Conservation (phyloP, 2,797 vertebrate species). For the Xenentodon cancila region DNA sequence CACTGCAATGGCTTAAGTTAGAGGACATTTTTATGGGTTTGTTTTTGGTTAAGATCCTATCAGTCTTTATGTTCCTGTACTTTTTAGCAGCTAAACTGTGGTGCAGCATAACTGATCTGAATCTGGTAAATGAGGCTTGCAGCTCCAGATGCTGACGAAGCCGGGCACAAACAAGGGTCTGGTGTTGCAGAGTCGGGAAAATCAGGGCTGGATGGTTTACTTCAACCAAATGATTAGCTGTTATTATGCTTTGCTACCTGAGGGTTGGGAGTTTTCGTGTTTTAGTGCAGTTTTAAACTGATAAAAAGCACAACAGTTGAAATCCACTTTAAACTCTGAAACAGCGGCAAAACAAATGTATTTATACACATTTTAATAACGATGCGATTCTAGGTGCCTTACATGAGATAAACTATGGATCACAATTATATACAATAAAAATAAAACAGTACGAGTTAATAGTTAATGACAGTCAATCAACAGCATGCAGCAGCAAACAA, state of each 20-base stretch:
- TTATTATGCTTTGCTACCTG: slow-evolving; percentile 2
- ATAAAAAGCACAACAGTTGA: not conserved
- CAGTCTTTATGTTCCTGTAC: slow-evolving; percentile 79
- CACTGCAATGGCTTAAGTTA: slow-evolving; percentile 57
- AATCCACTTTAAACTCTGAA: too few species aligned
- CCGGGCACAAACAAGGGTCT: slow-evolving; percentile 54
- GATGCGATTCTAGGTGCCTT: too few species aligned
- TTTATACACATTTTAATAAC: too few species aligned
- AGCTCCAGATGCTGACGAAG: slow-evolving; percentile 73
- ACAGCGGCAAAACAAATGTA: too few species aligned
- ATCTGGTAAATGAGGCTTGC: slow-evolving; percentile 80
- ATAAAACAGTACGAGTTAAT: too few species aligned
- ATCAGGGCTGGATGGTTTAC: slow-evolving; percentile 36
- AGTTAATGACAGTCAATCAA: too few species aligned
- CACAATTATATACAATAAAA: too few species aligned
- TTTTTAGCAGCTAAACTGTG: slow-evolving; percentile 76
- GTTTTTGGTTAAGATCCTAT: slow-evolving; percentile 79
- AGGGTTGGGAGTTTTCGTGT: not conserved
- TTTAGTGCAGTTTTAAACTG: not conserved
- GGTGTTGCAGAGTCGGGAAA: slow-evolving; percentile 32
- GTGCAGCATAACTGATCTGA: slow-evolving; percentile 73
- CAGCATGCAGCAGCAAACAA: too few species aligned
- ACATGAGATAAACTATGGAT: too few species aligned
- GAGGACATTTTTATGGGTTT: slow-evolving; percentile 70
- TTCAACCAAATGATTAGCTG: slow-evolving; percentile 12